Evolutionary conservation across 1,140 invertebrate genomes (phyloP).

Genomic region (Drosophila kepulauana): DNA sequence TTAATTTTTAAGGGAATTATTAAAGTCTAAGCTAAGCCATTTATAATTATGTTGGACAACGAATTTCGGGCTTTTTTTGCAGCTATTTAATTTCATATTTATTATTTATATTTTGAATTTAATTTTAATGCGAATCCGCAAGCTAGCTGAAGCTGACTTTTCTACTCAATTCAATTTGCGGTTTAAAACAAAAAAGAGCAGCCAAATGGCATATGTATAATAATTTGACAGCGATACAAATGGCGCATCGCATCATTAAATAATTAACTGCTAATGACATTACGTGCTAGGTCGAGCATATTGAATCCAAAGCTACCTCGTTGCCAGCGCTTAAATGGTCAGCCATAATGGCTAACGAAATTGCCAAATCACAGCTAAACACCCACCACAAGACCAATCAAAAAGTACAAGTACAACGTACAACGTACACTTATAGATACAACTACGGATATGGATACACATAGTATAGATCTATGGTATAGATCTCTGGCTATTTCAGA

Average conservation of each 20-base stretch:
- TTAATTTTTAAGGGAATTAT: too few species aligned
- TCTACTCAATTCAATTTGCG: too few species aligned
- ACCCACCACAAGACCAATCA: slow-evolving; percentile 33
- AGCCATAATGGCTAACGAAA: slow-evolving; percentile 47
- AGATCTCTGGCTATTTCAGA: neutral
- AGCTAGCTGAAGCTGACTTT: too few species aligned
- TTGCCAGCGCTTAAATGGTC: slow-evolving; percentile 26
- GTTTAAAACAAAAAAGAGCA: too few species aligned
- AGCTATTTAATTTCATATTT: too few species aligned
- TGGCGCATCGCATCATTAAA: slow-evolving; percentile 38
- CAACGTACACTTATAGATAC: neutral
- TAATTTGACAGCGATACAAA: too few species aligned
- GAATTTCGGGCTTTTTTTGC: too few species aligned
- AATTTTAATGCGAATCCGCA: too few species aligned
- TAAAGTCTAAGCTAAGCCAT: too few species aligned
- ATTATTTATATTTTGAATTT: too few species aligned
- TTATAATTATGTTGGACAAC: too few species aligned
- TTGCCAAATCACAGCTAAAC: slow-evolving; percentile 39
- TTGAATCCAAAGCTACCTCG: slow-evolving; percentile 31
- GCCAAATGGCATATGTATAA: too few species aligned
- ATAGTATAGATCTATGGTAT: neutral
- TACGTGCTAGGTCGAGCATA: slow-evolving; percentile 25
- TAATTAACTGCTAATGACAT: slow-evolving; percentile 49
- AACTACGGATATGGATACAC: slow-evolving; percentile 11
- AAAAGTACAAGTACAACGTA: neutral